Conservation (phyloP, 2,797 vertebrate species). For the Meda fulgida region DNA sequence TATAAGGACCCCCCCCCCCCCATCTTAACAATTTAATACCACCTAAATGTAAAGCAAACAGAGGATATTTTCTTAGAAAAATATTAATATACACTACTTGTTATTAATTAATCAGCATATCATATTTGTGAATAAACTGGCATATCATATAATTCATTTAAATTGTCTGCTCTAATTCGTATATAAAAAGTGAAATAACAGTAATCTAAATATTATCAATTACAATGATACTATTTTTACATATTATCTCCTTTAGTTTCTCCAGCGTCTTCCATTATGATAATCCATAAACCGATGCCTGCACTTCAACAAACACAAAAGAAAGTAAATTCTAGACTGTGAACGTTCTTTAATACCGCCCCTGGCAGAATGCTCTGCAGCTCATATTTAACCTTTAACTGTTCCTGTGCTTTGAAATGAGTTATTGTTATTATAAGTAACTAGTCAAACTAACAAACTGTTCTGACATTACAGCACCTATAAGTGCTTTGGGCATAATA, state of each 20-base stretch:
- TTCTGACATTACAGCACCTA: neutral
- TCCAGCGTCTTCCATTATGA: neutral
- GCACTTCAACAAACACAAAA: neutral
- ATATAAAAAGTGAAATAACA: neutral
- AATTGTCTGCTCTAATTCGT: neutral
- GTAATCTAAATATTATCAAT: neutral
- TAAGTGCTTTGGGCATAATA: constrained; percentile 12
- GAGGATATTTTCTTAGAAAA: too few species aligned
- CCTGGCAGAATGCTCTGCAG: neutral
- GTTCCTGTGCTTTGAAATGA: constrained; percentile 4
- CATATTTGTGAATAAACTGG: neutral
- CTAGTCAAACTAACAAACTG: constrained; percentile 8
- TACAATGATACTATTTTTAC: neutral
- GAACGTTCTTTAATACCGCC: neutral
- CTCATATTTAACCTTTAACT: constrained; percentile 31
- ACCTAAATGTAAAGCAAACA: neutral
- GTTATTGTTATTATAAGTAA: neutral
- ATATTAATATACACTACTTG: too few species aligned
- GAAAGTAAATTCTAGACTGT: neutral
- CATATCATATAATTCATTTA: neutral
- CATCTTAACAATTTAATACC: neutral
- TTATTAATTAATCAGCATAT: too few species aligned
- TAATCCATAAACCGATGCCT: neutral
- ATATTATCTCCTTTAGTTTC: neutral
- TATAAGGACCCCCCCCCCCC: too few species aligned